These are phyloP conservation scores for Oryzias sinensis DNA, from an alignment of 2,797 vertebrate species.

Conservation along the genomic window DNA sequence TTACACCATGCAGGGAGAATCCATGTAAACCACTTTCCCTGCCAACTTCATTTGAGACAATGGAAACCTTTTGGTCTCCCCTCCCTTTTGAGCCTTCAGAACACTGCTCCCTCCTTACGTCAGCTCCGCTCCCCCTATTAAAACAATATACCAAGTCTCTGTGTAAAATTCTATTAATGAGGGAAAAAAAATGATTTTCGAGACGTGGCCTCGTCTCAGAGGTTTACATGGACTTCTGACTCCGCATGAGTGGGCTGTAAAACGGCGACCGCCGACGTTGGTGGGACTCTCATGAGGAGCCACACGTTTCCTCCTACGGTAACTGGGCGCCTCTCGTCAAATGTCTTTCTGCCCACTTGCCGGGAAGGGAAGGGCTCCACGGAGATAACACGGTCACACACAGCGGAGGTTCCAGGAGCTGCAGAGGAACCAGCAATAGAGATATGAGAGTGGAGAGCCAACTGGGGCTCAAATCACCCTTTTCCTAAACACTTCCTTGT, in stretches of 20 bases:
- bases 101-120: conserved; percentile 67
- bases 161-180: conserved; percentile 59
- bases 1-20: conserved; percentile 69
- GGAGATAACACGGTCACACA: conserved; percentile 55
- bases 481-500: conserved; percentile 36
- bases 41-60: conserved; percentile 76
- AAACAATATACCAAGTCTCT: conserved; percentile 74
- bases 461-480: conserved; percentile 22
- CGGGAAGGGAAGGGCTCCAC: conserved; percentile 55
- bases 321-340: conserved; percentile 60
- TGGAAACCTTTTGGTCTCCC: conserved; percentile 70
- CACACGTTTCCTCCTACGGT: conserved; percentile 38
- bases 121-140: conserved; percentile 67
- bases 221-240: conserved; percentile 42
- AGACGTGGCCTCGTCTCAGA: conserved; percentile 42
- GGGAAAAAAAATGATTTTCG: conserved; percentile 55
- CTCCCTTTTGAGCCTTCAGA: conserved; percentile 62
- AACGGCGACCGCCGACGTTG: conserved; percentile 46
- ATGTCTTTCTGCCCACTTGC: conserved; percentile 57
- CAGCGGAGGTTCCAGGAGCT: conserved; percentile 22
- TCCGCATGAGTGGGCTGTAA: conserved; percentile 7
- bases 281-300: conserved; percentile 33
- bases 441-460: conserved; percentile 28
- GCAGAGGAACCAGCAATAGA: conserved; percentile 15
- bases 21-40: conserved; percentile 62